A percentile compares a stretch with the other conserved stretches of the same genome.
These are phyloP conservation scores for Nicator chloris DNA, from an alignment of 2,113 vertebrate species.

Conservation along the genomic window DNA sequence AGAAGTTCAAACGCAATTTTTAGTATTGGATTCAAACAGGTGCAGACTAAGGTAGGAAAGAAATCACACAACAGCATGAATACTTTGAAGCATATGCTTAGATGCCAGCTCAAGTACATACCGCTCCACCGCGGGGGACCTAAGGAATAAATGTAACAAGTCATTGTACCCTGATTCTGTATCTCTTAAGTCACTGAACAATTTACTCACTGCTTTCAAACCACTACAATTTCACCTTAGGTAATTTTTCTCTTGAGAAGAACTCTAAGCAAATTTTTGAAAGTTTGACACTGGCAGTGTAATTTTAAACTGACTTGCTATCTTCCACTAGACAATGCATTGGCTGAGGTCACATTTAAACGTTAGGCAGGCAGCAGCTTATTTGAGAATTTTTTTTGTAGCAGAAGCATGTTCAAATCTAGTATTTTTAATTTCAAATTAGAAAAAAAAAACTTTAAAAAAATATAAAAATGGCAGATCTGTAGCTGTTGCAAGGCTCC, in stretches of 20 bases:
- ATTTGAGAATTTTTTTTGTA: neutral
- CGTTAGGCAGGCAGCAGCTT: neutral
- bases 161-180: neutral
- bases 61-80: slow-evolving; percentile 39
- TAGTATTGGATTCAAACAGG: neutral
- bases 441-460: neutral
- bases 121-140: slow-evolving; percentile 80
- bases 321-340: neutral
- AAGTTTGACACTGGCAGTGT: neutral
- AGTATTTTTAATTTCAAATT: neutral
- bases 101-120: slow-evolving; percentile 69
- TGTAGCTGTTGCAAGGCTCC: neutral
- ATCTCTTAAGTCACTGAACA: neutral
- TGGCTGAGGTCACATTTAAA: neutral
- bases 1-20: neutral
- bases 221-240: neutral
- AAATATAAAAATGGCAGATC: neutral
- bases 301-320: neutral
- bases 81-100: neutral
- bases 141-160: slow-evolving; percentile 69
- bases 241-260: neutral
- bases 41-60: neutral
- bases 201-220: neutral
- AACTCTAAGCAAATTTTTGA: neutral
- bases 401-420: neutral